A percentile compares a stretch with the other conserved stretches of the same genome.
Conservation (phyloP, 30 jellyfish, hydroid and myxozoan genomes). For the Clytia hemisphaerica region DNA sequence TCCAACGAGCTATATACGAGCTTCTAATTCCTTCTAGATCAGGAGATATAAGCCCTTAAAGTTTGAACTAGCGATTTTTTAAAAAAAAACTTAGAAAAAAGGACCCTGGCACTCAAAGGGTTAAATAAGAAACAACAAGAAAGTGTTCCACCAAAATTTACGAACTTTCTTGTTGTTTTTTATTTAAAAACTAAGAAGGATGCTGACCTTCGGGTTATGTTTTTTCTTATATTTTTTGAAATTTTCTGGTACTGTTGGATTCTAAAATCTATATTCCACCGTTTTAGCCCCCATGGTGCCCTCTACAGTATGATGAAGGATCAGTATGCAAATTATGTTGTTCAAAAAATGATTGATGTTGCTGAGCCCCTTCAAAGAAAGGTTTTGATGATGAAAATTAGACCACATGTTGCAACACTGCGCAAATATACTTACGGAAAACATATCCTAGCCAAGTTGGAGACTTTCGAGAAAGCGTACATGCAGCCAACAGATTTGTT, state of each 20-base stretch:
- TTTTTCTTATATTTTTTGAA: not conserved
- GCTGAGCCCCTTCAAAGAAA: slow-evolving; percentile 91
- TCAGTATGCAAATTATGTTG: slow-evolving; percentile 96
- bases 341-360: slow-evolving; percentile 92
- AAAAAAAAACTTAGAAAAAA: too few species aligned
- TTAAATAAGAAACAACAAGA: too few species aligned
- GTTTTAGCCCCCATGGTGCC: slow-evolving; percentile 62
- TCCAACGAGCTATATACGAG: too few species aligned
- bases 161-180: too few species aligned
- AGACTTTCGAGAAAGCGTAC: slow-evolving; percentile 76
- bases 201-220: too few species aligned
- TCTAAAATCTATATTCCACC: not conserved
- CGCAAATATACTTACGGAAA: slow-evolving; percentile 94
- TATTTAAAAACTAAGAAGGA: too few species aligned
- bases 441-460: slow-evolving; percentile 92
- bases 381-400: slow-evolving; percentile 60
- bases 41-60: too few species aligned
- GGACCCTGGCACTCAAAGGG: too few species aligned
- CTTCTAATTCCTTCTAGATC: too few species aligned
- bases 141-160: not conserved
- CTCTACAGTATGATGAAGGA: slow-evolving; percentile 97
- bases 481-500: slow-evolving; percentile 92
- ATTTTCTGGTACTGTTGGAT: not conserved
- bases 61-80: too few species aligned
- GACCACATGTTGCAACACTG: slow-evolving; percentile 91